Conservation (phyloP, 2,797 vertebrate species). For the Pangasius krempfi region DNA sequence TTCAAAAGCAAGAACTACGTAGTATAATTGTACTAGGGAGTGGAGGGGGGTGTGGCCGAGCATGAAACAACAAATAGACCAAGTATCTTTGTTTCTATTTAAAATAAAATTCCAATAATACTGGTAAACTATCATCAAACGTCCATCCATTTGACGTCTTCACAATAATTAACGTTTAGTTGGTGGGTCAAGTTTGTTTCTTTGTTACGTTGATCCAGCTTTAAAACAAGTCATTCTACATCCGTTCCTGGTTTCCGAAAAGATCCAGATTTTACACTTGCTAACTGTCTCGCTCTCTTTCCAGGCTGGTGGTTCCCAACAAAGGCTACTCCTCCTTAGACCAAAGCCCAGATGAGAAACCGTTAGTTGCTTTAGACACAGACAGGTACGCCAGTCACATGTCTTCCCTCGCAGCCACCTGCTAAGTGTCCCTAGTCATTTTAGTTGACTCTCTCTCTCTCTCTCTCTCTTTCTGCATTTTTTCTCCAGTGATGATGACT, state of each 20-base stretch:
- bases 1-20: no score
- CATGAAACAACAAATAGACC: not conserved
- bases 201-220: not conserved
- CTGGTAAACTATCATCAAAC: not conserved
- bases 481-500: conserved; percentile 91
- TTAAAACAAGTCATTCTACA: not conserved
- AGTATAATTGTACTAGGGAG: not conserved
- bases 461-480: conserved; percentile 29
- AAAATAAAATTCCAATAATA: not conserved
- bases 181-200: not conserved
- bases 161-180: not conserved
- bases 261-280: not conserved
- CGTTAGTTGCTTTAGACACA: conserved; percentile 93
- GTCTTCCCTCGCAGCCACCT: not conserved
- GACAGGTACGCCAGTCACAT: conserved; percentile 81
- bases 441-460: not conserved
- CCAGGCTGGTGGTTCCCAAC: conserved; percentile 93
- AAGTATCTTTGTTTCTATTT: not conserved
- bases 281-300: not conserved
- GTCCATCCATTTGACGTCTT: not conserved
- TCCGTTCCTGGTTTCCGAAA: not conserved
- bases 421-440: not conserved
- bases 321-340: conserved; percentile 98
- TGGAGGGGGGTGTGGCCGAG: not conserved
- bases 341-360: conserved; percentile 97